Percentiles rank a stretch among this genome's conserved stretches.
Conservation (phyloP, 2,888 invertebrate genomes). For the Ophion obscuratus region DNA sequence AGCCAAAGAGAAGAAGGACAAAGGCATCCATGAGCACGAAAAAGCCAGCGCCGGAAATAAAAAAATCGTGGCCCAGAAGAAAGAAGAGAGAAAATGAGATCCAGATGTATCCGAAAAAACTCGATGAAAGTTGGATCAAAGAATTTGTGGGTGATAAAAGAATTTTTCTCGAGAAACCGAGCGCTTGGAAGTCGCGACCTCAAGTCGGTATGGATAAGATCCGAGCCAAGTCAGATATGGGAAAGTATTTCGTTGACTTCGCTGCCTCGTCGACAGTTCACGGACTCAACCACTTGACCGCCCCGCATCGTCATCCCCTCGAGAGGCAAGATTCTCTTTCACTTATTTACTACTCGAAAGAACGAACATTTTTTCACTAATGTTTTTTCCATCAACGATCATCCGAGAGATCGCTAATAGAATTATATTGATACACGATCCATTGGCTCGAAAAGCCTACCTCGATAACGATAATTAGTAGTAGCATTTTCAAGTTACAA, state of each 20-base stretch:
- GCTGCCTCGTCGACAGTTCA: slow-evolving; percentile 73
- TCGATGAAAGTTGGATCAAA: slow-evolving; percentile 41
- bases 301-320: slow-evolving; percentile 74
- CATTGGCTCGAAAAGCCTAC: too few species aligned
- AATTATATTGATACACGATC: too few species aligned
- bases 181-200: slow-evolving; percentile 29
- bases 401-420: too few species aligned
- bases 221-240: slow-evolving; percentile 65
- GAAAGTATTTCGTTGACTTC: slow-evolving; percentile 74
- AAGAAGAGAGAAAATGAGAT: slow-evolving; percentile 18
- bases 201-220: slow-evolving; percentile 74
- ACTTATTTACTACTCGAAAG: not conserved
- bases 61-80: slow-evolving; percentile 36
- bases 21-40: not conserved
- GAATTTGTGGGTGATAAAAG: slow-evolving; percentile 66
- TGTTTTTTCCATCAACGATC: too few species aligned
- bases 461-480: too few species aligned
- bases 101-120: slow-evolving; percentile 1
- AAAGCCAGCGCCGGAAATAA: not conserved
- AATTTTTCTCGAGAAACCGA: slow-evolving; percentile 52
- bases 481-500: too few species aligned
- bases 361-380: too few species aligned
- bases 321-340: slow-evolving; percentile 71
- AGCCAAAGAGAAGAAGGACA: not conserved
- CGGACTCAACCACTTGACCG: slow-evolving; percentile 76